Percentiles rank a stretch among this genome's conserved stretches.
These are phyloP conservation scores for Orbicella faveolata DNA, from an alignment of 64 coral and sea anemone species.

Conservation along the genomic window DNA sequence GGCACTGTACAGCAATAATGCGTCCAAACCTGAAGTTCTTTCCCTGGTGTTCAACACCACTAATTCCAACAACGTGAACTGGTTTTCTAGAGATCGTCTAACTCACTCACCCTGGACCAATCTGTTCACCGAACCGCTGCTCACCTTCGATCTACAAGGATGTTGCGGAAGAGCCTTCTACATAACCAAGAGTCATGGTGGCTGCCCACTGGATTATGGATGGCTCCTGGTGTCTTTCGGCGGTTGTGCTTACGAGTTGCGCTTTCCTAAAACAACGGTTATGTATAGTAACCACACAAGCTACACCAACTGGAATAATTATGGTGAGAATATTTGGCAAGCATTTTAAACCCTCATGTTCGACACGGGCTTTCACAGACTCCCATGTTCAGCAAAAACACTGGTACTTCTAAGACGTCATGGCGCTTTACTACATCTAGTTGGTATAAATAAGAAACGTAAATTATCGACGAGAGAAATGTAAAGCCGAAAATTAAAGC, in stretches of 20 bases:
- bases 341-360: background rate
- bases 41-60: conserved; percentile 26
- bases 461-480: no score
- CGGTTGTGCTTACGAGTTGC: background rate
- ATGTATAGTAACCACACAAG: conserved; percentile 15
- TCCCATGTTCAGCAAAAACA: no score
- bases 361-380: no score
- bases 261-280: background rate
- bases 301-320: background rate
- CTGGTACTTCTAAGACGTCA: no score
- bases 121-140: background rate
- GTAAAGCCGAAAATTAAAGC: no score
- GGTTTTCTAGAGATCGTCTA: conserved; percentile 20
- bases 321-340: background rate
- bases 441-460: no score
- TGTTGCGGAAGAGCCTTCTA: background rate
- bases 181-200: background rate
- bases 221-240: background rate
- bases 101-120: conserved; percentile 21
- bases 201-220: conserved; percentile 1
- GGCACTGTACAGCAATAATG: background rate
- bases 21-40: background rate
- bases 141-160: background rate
- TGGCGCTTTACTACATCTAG: no score
- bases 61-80: conserved; percentile 17